These are phyloP conservation scores for Protobothrops mucrosquamatus DNA, from an alignment of 2,113 vertebrate species.

Conservation along the genomic window DNA sequence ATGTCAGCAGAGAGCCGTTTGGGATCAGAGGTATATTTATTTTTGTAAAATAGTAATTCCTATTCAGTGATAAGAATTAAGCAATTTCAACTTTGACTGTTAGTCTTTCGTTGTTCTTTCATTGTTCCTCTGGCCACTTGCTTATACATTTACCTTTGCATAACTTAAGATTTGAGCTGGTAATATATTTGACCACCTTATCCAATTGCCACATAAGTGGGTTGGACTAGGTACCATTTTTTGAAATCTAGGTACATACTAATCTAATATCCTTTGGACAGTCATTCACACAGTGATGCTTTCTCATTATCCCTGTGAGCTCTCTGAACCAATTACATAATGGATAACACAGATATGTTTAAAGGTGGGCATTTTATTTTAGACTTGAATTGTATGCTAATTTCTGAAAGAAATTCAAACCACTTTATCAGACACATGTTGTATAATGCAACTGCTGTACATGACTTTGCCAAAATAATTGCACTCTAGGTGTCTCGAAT, in stretches of 20 bases:
- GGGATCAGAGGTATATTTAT: constrained; percentile 87
- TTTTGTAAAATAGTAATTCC: constrained; percentile 8
- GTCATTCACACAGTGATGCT: neutral
- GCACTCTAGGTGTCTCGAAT: constrained; percentile 89
- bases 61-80: neutral
- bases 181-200: neutral
- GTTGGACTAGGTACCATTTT: no score
- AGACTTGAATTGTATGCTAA: neutral
- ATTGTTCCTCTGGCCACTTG: neutral
- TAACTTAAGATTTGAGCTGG: constrained; percentile 7
- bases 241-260: neutral
- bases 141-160: neutral
- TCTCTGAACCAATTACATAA: neutral
- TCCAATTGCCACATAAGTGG: neutral
- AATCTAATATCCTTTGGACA: neutral
- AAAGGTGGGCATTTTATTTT: neutral
- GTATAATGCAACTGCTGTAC: neutral
- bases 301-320: neutral
- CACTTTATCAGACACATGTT: neutral
- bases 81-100: neutral
- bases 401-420: neutral
- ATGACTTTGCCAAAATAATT: constrained; percentile 15
- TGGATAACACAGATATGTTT: neutral
- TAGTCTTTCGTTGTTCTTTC: neutral
- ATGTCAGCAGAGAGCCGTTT: constrained; percentile 97